Evolutionary conservation across 2,797 vertebrate species (phyloP).

Genomic region (Hoplostethus mediterraneus): DNA sequence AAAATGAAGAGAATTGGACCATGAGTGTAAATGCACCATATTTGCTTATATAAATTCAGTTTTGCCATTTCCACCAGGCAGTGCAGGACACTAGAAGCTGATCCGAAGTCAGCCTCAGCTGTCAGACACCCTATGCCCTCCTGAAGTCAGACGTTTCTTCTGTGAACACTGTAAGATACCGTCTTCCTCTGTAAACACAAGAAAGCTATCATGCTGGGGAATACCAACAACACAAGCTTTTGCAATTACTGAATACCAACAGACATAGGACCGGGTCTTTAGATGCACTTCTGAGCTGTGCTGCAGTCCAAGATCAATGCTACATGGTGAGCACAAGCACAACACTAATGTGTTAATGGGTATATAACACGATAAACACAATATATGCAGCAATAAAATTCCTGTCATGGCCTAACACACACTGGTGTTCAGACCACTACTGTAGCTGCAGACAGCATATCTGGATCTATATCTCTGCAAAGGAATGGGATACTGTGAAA

Average conservation of each 20-base stretch:
- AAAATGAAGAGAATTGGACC: too few relatives aligned
- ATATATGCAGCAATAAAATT: slow-evolving; percentile 21
- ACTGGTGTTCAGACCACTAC: slow-evolving; percentile 13
- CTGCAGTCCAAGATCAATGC: slow-evolving; percentile 18
- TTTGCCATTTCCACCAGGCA: slow-evolving; percentile 24
- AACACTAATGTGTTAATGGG: slow-evolving; percentile 6
- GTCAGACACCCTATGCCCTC: neutral
- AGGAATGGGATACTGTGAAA: neutral
- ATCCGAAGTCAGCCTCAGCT: neutral
- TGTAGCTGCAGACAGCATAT: slow-evolving; percentile 1
- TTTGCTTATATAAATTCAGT: slow-evolving; percentile 6
- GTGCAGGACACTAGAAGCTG: neutral
- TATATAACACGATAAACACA: slow-evolving; percentile 17
- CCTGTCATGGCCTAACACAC: neutral
- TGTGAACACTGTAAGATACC: neutral
- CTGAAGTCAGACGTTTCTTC: neutral
- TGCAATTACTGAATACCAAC: slow-evolving; percentile 3
- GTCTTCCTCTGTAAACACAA: slow-evolving; percentile 21
- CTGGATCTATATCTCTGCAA: neutral
- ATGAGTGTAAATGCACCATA: neutral
- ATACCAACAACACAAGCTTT: slow-evolving; percentile 17
- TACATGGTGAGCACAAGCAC: neutral
- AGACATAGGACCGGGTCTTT: slow-evolving; percentile 11
- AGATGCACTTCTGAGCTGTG: slow-evolving; percentile 17
- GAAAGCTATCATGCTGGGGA: slow-evolving; percentile 20